Percentiles rank a stretch among this genome's conserved stretches.
These are phyloP conservation scores for Plecotus auritus DNA, from an alignment of 2,113 vertebrate genomes.

Conservation along the genomic window DNA sequence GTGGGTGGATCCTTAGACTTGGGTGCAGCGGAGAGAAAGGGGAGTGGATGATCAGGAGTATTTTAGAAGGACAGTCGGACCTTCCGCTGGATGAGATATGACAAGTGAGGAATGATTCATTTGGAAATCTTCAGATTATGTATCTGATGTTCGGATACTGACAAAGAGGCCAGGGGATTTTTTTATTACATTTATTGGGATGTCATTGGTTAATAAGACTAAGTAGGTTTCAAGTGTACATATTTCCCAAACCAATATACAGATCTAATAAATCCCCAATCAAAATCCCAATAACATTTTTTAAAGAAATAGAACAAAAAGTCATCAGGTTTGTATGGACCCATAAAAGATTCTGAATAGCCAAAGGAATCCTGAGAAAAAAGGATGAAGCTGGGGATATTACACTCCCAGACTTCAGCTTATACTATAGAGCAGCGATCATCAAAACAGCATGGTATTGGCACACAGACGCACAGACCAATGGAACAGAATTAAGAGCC, in stretches of 20 bases:
- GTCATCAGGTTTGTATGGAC: no score
- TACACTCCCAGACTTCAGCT: neutral
- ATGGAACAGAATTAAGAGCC: neutral
- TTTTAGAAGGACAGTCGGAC: neutral
- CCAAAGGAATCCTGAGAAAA: neutral
- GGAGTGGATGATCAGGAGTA: fast-evolving
- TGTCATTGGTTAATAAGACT: neutral
- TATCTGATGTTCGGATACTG: neutral
- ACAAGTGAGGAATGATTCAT: neutral
- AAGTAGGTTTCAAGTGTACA: neutral
- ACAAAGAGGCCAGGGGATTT: neutral
- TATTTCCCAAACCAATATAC: neutral
- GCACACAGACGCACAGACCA: neutral
- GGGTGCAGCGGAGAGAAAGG: fast-evolving
- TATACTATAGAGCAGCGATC: neutral
- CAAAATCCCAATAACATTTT: neutral
- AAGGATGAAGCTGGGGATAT: neutral
- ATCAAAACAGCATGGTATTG: neutral
- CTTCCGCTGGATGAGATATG: neutral
- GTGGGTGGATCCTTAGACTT: no score
- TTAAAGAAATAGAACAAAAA: no score
- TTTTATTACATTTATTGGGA: neutral
- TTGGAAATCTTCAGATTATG: neutral
- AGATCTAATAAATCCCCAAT: neutral
- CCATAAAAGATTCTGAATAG: no score